Conservation (phyloP, 2,888 invertebrate genomes). For the Melikaiella ostensackeni region DNA sequence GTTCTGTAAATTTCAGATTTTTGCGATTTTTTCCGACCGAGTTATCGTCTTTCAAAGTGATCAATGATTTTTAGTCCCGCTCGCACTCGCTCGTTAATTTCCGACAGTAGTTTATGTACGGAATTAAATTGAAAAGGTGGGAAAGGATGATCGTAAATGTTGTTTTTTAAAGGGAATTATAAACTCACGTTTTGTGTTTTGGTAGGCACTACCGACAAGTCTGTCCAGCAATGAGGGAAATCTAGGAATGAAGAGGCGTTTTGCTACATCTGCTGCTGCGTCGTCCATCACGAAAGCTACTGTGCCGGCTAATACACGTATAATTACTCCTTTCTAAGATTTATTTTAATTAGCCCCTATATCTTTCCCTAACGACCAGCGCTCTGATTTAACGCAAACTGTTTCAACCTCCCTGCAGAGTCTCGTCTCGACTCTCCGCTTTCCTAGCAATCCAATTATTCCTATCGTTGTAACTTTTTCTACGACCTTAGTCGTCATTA, state of each 20-base stretch:
- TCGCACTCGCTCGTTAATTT: too few relatives aligned
- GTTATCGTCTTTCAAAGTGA: too few relatives aligned
- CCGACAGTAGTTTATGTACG: not conserved
- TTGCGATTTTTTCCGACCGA: too few relatives aligned
- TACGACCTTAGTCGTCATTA: not conserved
- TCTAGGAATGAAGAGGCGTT: constrained; percentile 77
- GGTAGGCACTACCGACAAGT: constrained; percentile 40
- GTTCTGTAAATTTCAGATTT: too few relatives aligned
- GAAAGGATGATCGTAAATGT: too few relatives aligned
- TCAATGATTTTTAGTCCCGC: too few relatives aligned
- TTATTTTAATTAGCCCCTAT: constrained; percentile 77
- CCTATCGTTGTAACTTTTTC: constrained; percentile 16
- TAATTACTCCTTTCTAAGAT: constrained; percentile 77
- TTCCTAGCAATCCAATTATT: constrained; percentile 25
- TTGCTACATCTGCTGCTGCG: constrained; percentile 76
- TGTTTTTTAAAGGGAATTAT: too few relatives aligned
- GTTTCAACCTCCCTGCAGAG: constrained; percentile 60
- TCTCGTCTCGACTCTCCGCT: constrained; percentile 46
- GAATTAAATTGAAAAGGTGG: not conserved
- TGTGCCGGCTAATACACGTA: constrained; percentile 76
- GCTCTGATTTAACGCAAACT: constrained; percentile 69
- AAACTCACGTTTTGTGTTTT: constrained; percentile 6
- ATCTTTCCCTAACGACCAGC: constrained; percentile 76
- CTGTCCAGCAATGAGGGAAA: constrained; percentile 74
- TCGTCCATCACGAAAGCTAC: constrained; percentile 74